Conservation (phyloP, 2,888 invertebrate genomes). For the Chironomus riparius region DNA sequence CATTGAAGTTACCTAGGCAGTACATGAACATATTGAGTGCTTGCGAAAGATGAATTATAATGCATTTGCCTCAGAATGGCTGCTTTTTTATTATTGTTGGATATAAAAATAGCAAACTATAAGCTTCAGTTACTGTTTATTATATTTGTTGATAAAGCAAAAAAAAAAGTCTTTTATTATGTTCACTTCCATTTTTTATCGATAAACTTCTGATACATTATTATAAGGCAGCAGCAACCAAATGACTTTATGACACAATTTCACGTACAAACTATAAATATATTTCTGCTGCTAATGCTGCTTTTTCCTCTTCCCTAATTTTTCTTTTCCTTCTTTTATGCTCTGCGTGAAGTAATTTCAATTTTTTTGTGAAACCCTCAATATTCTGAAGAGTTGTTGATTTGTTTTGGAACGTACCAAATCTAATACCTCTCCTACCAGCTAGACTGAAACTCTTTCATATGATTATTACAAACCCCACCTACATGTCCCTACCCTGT, state of each 20-base stretch:
- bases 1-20: background rate
- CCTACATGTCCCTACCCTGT: no score
- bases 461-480: no score
- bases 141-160: background rate
- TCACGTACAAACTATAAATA: constrained; percentile 26
- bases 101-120: background rate
- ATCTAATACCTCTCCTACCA: no score
- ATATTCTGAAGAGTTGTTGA: no score
- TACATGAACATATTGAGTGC: background rate
- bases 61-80: no score
- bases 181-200: background rate
- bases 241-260: background rate
- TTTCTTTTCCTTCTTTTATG: no score
- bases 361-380: no score
- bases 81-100: no score
- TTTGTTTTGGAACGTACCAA: no score
- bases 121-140: background rate
- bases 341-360: background rate
- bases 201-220: background rate
- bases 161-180: background rate
- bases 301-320: background rate
- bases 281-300: constrained; percentile 1
- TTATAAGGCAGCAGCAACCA: background rate
- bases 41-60: background rate
- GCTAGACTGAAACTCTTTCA: no score